Base-by-base conservation (phyloP, 2,797 vertebrate species). In the Scleropages formosus region DNA sequence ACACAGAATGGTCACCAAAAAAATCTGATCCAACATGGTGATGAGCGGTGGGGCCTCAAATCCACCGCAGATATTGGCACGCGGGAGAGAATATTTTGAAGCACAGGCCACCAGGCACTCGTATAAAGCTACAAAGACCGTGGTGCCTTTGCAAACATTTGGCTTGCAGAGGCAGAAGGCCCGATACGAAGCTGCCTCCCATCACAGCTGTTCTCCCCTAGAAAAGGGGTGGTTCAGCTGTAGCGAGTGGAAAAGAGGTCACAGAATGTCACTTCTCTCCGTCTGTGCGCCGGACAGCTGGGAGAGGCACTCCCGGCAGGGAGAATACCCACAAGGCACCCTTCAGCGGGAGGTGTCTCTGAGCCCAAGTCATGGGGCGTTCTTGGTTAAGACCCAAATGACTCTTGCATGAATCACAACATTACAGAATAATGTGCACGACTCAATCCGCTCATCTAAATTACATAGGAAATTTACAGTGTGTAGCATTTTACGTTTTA, bases 381-480 rank as follows among this genome's bases (percentile, higher is more conserved):
- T 86, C 79, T 77, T 49, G 72, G 65, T 75, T 67, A 78, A 74
- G 69, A 78, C 78, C 74, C 73, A 79, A 83, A 77, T 78, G 75
- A 72, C 70, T 27, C 85, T 80, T 75, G 78, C 81, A 82, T 80
- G 77, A 80, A 86, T 70, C 53, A 79, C 82, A 85, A 86, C 84
- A 83, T 88, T 87, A 68, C 51, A 81, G 82, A 80, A 82, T 86
- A 79, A 88, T 80, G 82, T 80, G 80, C 82, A 66, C 61, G 76
- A 84, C 75, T 84, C 81, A 79, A 78, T 39, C 80, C 82, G 79
- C 44, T 81, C 83, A 78, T 83, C 81, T 83, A 80, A 51, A 73
- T 87, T 89, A 89, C 85, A 85, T 83, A 86, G 77, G 84, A 82
- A 83, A 86, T 86, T 88, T 84, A 80, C 77, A 84, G 79, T 75